These are phyloP conservation scores for Trachelus stipa DNA, from an alignment of 2,888 invertebrate genomes.

Conservation along the genomic window DNA sequence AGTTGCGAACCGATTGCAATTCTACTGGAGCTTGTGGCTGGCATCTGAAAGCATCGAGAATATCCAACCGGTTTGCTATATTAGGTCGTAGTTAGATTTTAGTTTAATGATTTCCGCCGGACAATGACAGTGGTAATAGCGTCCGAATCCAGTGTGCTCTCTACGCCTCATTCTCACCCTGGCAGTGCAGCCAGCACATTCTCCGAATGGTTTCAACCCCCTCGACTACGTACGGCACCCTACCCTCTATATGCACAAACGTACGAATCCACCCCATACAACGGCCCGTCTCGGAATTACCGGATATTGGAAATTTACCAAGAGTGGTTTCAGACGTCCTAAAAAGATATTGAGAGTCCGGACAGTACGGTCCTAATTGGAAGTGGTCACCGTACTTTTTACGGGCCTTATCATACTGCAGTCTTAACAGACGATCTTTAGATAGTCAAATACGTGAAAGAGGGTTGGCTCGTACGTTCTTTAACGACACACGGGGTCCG, in stretches of 20 bases:
- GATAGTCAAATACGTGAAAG: background rate
- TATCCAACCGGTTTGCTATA: slow-evolving; percentile 40
- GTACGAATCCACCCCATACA: background rate
- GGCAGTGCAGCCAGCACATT: slow-evolving; percentile 35
- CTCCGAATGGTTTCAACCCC: slow-evolving; percentile 44
- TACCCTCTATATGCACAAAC: background rate
- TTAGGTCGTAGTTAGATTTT: slow-evolving; percentile 56
- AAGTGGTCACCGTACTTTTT: background rate
- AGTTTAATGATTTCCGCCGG: slow-evolving; percentile 62
- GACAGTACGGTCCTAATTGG: background rate
- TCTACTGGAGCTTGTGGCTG: slow-evolving; percentile 34
- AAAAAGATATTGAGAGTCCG: background rate
- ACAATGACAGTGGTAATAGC: slow-evolving; percentile 57
- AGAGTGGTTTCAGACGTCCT: background rate
- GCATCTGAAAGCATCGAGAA: slow-evolving; percentile 50
- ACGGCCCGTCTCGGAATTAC: background rate
- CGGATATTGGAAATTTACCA: background rate
- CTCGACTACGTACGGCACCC: background rate
- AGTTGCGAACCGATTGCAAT: background rate
- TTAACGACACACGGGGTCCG: background rate
- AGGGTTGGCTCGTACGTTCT: background rate
- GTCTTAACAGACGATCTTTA: background rate
- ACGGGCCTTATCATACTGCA: background rate
- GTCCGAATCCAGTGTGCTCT: slow-evolving; percentile 39
- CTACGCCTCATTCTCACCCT: slow-evolving; percentile 34